Percentiles rank a stretch among this genome's conserved stretches.
Conservation (phyloP, 2,113 vertebrate genomes). For the Noctilio leporinus region DNA sequence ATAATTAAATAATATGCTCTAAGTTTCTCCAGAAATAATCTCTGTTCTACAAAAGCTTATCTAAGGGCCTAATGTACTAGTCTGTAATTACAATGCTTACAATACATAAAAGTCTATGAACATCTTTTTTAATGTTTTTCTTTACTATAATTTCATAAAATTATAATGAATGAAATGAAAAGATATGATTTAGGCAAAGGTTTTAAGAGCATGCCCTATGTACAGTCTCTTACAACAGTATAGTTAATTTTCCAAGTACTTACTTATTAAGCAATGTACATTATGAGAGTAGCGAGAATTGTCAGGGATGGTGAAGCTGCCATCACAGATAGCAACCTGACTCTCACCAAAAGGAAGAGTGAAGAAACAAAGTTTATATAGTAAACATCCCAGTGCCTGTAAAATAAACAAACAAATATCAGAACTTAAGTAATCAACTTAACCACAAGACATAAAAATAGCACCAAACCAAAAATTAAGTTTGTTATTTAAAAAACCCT, state of each 20-base stretch:
- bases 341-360: constrained; percentile 97
- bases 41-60: not conserved
- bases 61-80: not conserved
- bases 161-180: constrained; percentile 10
- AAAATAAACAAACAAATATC: constrained; percentile 49
- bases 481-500: not conserved
- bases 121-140: not conserved
- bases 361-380: constrained; percentile 99
- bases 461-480: not conserved
- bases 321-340: constrained; percentile 98
- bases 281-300: constrained; percentile 91
- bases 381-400: constrained; percentile 97
- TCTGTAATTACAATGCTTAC: not conserved
- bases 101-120: not conserved
- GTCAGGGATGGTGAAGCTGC: constrained; percentile 94
- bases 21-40: constrained; percentile 7
- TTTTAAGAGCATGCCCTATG: not conserved
- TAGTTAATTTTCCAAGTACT: constrained; percentile 74
- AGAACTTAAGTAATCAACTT: not conserved
- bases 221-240: not conserved
- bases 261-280: constrained; percentile 94
- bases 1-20: constrained; percentile 9
- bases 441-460: not conserved
- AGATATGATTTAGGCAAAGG: not conserved
- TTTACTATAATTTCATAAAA: constrained; percentile 17